phyloP scores from a whole-genome alignment of 2,797 vertebrate species.

The Sebastolobus altivelis region DNA sequence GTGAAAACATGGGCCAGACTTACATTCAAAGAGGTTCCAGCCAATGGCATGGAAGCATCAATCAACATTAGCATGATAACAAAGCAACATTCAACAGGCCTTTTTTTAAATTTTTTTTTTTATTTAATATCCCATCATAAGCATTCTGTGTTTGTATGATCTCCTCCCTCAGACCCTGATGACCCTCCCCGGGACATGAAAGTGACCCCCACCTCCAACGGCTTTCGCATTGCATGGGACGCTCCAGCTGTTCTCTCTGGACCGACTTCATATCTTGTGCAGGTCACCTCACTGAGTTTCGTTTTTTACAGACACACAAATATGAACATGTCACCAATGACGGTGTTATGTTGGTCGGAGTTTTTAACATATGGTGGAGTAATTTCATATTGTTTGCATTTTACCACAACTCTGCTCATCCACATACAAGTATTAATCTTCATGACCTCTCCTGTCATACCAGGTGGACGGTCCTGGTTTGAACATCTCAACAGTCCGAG shows the following conservation, averaged over 20 bases:
- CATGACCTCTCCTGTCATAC: slow-evolving; percentile 27
- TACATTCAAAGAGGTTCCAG: neutral
- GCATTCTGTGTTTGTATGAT: neutral
- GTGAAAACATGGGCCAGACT: neutral
- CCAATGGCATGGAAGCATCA: neutral
- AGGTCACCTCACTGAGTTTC: slow-evolving; percentile 85
- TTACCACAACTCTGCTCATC: neutral
- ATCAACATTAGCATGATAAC: neutral
- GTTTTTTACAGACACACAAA: neutral
- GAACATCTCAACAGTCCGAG: slow-evolving; percentile 86
- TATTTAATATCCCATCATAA: neutral
- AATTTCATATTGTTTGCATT: neutral
- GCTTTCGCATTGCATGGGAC: slow-evolving; percentile 90
- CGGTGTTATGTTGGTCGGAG: neutral
- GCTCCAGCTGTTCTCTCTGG: slow-evolving; percentile 91
- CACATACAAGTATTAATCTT: neutral
- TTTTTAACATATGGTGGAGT: slow-evolving; percentile 7
- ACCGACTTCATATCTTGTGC: slow-evolving; percentile 93
- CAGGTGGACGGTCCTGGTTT: slow-evolving; percentile 88
- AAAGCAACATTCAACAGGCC: neutral
- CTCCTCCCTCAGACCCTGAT: slow-evolving; percentile 88
- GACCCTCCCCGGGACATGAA: slow-evolving; percentile 88
- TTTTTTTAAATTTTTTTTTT: neutral
- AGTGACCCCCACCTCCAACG: slow-evolving; percentile 86
- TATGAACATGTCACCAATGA: neutral